Conservation (phyloP, 2,113 vertebrate genomes). For the Xiphias gladius region DNA sequence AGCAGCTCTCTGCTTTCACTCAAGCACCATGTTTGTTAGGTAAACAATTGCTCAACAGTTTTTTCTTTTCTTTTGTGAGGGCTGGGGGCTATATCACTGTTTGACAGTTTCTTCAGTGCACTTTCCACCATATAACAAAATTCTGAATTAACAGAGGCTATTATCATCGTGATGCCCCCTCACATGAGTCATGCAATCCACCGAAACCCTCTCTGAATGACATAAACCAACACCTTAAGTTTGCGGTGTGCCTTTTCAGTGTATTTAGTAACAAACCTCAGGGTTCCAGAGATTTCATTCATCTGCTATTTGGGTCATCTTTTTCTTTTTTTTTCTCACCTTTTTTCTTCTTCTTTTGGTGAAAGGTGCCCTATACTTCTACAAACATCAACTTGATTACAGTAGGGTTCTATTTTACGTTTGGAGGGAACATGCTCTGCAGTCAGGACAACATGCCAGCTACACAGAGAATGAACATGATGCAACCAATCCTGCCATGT, state of each 20-base stretch:
- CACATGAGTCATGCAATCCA: conserved; percentile 60
- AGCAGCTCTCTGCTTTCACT: conserved; percentile 37
- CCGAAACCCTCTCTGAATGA: conserved; percentile 21
- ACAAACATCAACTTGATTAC: conserved; percentile 61
- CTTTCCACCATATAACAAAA: conserved; percentile 12
- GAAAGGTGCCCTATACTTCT: conserved; percentile 41
- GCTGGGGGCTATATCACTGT: background rate
- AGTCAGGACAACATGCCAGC: conserved; percentile 77
- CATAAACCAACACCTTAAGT: conserved; percentile 2
- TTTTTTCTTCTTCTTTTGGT: conserved; percentile 8
- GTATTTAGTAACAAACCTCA: conserved; percentile 21
- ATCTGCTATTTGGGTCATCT: conserved; percentile 24
- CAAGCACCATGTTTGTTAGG: conserved; percentile 10
- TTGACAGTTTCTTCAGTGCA: conserved; percentile 23
- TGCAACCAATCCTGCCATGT: conserved; percentile 57
- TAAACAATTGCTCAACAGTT: background rate
- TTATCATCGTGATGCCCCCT: conserved; percentile 24
- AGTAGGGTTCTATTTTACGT: conserved; percentile 53
- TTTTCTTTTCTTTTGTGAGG: background rate
- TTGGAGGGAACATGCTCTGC: conserved; percentile 74
- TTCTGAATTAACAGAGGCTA: conserved; percentile 22
- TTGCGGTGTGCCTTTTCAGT: background rate
- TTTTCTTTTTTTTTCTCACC: conserved; percentile 3
- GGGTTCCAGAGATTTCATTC: conserved; percentile 27
- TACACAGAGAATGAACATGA: conserved; percentile 68